Percentiles rank a stretch among this genome's conserved stretches.
phyloP scores from a whole-genome alignment of 2,888 invertebrate genomes.

The Drosophila cyrtoloma region DNA sequence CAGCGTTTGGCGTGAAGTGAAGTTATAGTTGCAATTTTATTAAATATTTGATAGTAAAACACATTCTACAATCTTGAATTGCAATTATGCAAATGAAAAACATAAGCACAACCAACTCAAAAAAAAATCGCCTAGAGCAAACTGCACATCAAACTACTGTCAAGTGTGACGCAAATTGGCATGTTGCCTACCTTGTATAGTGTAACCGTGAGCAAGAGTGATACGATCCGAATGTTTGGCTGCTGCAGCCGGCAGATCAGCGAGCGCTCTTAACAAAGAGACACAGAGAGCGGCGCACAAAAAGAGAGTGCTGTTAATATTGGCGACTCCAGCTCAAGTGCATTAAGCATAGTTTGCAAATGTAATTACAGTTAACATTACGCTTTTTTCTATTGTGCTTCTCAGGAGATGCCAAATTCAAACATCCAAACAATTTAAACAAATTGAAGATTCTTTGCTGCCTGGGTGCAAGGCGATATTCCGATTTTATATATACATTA shows the following conservation, averaged over 20 bases:
- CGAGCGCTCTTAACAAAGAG: not conserved
- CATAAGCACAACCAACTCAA: no score
- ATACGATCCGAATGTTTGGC: not conserved
- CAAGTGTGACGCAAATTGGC: not conserved
- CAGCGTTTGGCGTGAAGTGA: not conserved
- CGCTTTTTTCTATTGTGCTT: no score
- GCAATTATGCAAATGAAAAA: not conserved
- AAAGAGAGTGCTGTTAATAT: not conserved
- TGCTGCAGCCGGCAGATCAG: not conserved
- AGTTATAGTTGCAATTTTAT: not conserved
- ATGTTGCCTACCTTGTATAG: not conserved
- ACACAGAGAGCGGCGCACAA: not conserved
- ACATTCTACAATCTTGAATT: not conserved
- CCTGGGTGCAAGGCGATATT: not conserved
- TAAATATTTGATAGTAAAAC: not conserved
- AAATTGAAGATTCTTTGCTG: not conserved
- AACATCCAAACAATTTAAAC: not conserved
- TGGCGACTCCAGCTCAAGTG: not conserved
- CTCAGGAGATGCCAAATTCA: no score
- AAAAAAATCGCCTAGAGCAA: not conserved
- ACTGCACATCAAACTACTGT: not conserved
- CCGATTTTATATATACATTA: not conserved
- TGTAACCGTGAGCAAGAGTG: not conserved
- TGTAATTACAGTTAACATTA: not conserved
- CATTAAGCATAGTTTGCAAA: not conserved